Base-by-base conservation (phyloP, 2,113 vertebrate species). In the Diphyllodes magnificus region DNA sequence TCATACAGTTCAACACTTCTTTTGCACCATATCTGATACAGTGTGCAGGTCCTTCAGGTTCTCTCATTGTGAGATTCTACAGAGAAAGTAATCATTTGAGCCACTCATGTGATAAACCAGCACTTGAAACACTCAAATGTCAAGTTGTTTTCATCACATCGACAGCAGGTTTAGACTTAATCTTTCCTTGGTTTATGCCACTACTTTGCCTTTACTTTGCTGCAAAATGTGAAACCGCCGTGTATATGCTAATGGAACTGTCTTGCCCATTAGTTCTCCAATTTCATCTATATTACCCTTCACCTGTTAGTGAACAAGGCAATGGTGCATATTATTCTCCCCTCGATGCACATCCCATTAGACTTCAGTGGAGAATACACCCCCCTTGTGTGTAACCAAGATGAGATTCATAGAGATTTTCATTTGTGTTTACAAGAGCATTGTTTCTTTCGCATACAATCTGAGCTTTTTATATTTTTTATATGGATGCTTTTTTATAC, bases 101-200 rank as follows among this genome's bases (percentile, higher is more conserved):
- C 90, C 96, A 96, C 95, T 96, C 93, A 68, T 85, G 88, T 97
- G 97, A 97, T 90, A 96, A 97, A 96, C 87, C 88, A 94, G 93
- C 93, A 96, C 96, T 95, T 92, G 95, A 97, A 97, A 97, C 96
- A 97, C 86, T 96, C 96, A 97, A 95, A 97, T 97, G 97, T 98
- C 97, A 98, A 97, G 97, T 97, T 97, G 97, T 98, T 98, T 97
- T 97, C 91, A 97, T 97, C 95, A 88, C 69, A 95, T 95, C 87
- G 75, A 97, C 94, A 97, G 96, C 88, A 93, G 92, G 87, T 94
- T 97, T 93, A 96, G 95, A 94, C 57, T 80, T 95, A 97, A 96
- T 92, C 73, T 82, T 91, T 95, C 80, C 92, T 88, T 73, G 57
- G 88, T 96, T 97, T 96, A 89, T 92, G 96, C 94, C 86, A 96